Evolutionary conservation across 1,140 invertebrate species (phyloP).

Genomic region (Drosophila ironensis): DNA sequence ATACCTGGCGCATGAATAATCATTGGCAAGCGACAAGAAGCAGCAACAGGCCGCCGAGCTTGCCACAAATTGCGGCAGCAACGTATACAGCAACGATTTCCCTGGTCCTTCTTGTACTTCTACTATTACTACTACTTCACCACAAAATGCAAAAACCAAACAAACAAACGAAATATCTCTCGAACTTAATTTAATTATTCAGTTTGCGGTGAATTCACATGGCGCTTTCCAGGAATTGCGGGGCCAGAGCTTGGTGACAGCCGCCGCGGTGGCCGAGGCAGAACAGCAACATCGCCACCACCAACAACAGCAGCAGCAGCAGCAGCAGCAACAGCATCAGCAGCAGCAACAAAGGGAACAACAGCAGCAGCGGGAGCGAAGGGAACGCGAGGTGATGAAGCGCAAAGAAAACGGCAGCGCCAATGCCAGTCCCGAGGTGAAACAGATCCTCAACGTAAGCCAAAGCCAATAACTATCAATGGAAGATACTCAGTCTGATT

Average conservation of each 20-base stretch:
- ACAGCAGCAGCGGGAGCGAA: constrained; percentile 84
- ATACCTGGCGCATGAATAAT: no score
- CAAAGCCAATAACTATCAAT: no score
- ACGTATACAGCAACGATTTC: constrained; percentile 2
- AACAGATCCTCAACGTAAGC: constrained; percentile 94
- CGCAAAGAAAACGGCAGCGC: constrained; percentile 97
- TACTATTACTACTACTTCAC: no score
- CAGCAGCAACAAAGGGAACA: constrained; percentile 80
- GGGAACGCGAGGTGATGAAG: constrained; percentile 85
- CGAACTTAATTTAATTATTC: constrained; percentile 72
- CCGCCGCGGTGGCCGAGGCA: constrained; percentile 83
- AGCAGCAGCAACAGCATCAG: constrained; percentile 82
- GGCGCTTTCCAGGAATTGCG: constrained; percentile 87
- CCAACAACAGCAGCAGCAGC: constrained; percentile 86
- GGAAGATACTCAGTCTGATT: no score
- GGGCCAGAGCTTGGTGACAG: constrained; percentile 90
- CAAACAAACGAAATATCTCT: constrained; percentile 39
- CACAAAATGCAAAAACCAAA: constrained; percentile 17
- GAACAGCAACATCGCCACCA: constrained; percentile 83
- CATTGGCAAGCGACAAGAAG: no score
- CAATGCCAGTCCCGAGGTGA: constrained; percentile 96
- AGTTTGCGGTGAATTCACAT: constrained; percentile 82
- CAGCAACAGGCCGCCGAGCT: no score
- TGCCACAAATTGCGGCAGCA: neutral
- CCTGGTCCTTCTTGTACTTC: no score